Evolutionary conservation across 2,113 vertebrate genomes (phyloP).

Genomic region (Crotalus helleri): DNA sequence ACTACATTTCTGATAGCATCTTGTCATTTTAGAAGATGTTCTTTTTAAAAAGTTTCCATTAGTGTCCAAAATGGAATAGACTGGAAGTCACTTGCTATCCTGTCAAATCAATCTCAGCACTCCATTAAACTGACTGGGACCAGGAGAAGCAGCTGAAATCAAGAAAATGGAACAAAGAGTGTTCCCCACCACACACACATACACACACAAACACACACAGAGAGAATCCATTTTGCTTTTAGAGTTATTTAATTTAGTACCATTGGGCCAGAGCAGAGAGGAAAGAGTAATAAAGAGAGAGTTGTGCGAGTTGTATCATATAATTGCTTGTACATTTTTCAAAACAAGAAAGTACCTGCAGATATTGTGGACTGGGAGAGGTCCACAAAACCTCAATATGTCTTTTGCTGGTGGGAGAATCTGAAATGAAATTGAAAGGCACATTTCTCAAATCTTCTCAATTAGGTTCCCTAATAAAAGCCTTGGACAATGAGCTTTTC

Average conservation of each 20-base stretch:
- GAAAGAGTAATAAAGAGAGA: not conserved
- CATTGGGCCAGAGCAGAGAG: not conserved
- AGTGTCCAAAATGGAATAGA: not conserved
- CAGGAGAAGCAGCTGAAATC: not conserved
- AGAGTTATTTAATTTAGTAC: not conserved
- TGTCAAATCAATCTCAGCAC: not conserved
- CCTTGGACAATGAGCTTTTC: not conserved
- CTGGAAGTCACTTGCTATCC: not conserved
- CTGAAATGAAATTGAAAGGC: not conserved
- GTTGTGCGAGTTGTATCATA: no score
- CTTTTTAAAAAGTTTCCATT: not conserved
- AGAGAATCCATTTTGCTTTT: not conserved
- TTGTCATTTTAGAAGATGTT: not conserved
- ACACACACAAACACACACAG: not conserved
- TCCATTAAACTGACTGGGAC: not conserved
- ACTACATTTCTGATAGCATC: not conserved
- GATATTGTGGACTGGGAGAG: not conserved
- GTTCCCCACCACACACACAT: not conserved
- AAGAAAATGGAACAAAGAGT: not conserved
- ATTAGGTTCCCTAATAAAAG: not conserved
- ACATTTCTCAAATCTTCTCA: not conserved
- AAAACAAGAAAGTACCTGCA: not conserved
- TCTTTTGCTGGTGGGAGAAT: not conserved
- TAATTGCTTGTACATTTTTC: not conserved
- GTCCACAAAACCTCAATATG: not conserved